Base-by-base conservation (phyloP, 2,888 invertebrate species). In the Andrena bucephala region DNA sequence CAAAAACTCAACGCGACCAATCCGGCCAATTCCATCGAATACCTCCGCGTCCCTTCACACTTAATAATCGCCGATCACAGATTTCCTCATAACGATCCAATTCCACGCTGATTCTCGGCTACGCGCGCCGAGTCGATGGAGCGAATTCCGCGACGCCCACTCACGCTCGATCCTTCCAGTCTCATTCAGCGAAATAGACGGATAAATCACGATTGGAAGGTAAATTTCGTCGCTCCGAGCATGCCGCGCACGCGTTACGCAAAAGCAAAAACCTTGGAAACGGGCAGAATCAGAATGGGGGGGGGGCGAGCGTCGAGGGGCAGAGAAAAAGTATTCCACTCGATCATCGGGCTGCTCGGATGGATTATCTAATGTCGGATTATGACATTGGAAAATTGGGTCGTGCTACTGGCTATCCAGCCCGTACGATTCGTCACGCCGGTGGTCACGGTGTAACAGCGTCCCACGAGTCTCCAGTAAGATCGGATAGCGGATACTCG, bases 321-420 rank as follows among this genome's bases (percentile, higher is more conserved):
- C 4, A 2, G 24, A 62, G 65, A 54, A 59, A 52, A 73, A 74
- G 71, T 50, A 36, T 66, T 16, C 27, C 42, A 50, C 54, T 72
- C 70, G 80, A 75, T 77, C 78, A 66, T 48, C 68, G 42, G 33
- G 20, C 33, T 52, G 36, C 50, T 48, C 3, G 59, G 65, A 83
- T 69, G 67, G 72, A 83, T 76, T 74, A 77, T 75, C 71, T 69
- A 83, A 83, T 78, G 83, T 78, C 78, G 76, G 77, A 85, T 88
- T 85, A 85, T 85, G 88, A 88, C 88, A 88, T 88, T 87, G 87
- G 88, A 88, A 88, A 88, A 88, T 88, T 85, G 70, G 89, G 87
- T 87, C 85, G 81, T 29, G 70, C 73, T 69, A 31, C 31, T 31
- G 60, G 72, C 29, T 52, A 59, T 54, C 52, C 68, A 24, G 68